These are phyloP conservation scores for Spea bombifrons DNA, from an alignment of 2,113 vertebrate genomes.

Conservation along the genomic window DNA sequence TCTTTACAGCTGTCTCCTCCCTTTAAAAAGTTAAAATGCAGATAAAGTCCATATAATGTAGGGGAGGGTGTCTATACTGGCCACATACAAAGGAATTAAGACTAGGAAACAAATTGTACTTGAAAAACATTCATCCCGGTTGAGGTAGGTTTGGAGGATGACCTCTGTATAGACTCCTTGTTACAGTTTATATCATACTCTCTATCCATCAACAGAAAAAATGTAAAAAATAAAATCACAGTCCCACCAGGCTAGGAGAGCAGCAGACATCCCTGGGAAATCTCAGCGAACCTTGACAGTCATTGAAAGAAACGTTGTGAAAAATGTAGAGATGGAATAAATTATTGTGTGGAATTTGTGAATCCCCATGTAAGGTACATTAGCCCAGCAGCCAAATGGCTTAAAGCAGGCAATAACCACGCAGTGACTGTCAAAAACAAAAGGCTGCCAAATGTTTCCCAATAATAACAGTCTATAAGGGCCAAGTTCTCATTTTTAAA, in stretches of 20 bases:
- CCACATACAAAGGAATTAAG: slow-evolving; percentile 23
- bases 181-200: slow-evolving; percentile 22
- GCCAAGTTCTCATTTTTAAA: slow-evolving; percentile 38
- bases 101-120: slow-evolving; percentile 75
- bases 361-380: slow-evolving; percentile 19
- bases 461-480: slow-evolving; percentile 44
- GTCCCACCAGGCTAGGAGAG: slow-evolving; percentile 16
- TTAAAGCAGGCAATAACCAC: slow-evolving; percentile 50
- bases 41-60: not conserved
- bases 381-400: slow-evolving; percentile 7
- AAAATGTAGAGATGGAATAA: slow-evolving; percentile 14
- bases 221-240: not conserved
- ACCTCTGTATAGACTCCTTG: slow-evolving; percentile 42
- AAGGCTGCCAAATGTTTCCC: slow-evolving; percentile 22
- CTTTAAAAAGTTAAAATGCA: not conserved
- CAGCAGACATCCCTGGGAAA: slow-evolving; percentile 13
- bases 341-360: slow-evolving; percentile 3
- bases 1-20: not conserved
- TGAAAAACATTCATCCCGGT: slow-evolving; percentile 96
- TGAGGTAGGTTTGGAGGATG: slow-evolving; percentile 92
- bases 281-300: slow-evolving; percentile 23
- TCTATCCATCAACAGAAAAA: slow-evolving; percentile 27
- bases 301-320: not conserved
- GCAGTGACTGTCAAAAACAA: slow-evolving; percentile 55
- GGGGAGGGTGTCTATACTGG: not conserved